These are phyloP conservation scores for Dorcus hopei DNA, from an alignment of 2,888 invertebrate species.

Conservation along the genomic window DNA sequence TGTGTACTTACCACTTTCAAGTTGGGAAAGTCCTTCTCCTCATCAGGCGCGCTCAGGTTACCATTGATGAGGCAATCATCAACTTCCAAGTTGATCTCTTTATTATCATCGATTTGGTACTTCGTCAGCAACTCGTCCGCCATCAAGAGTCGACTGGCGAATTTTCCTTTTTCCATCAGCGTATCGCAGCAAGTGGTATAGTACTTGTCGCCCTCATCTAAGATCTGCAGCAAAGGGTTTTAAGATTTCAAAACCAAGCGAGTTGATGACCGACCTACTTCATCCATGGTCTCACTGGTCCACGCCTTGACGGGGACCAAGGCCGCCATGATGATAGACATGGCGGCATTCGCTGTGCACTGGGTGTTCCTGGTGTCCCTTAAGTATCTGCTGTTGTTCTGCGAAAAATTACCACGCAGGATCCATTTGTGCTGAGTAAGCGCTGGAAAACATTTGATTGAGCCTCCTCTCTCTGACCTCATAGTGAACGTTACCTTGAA, in stretches of 20 bases:
- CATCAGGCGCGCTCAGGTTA: slow-evolving; percentile 13
- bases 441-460: neutral
- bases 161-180: slow-evolving; percentile 33
- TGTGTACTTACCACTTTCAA: slow-evolving; percentile 24
- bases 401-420: slow-evolving; percentile 37
- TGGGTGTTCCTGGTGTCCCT: slow-evolving; percentile 40
- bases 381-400: slow-evolving; percentile 36
- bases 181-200: slow-evolving; percentile 42
- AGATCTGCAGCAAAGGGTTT: slow-evolving; percentile 30
- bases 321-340: slow-evolving; percentile 56
- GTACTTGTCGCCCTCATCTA: slow-evolving; percentile 47
- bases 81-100: slow-evolving; percentile 34
- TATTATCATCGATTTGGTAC: slow-evolving; percentile 39
- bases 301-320: slow-evolving; percentile 57
- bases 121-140: slow-evolving; percentile 43
- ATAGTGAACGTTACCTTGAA: slow-evolving; percentile 34
- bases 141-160: slow-evolving; percentile 36
- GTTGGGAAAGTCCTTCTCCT: slow-evolving; percentile 28
- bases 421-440: slow-evolving; percentile 41
- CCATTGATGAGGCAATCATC: slow-evolving; percentile 45
- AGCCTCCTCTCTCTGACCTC: too few relatives aligned
- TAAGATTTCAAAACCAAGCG: neutral
- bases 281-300: slow-evolving; percentile 47
- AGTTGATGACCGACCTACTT: slow-evolving; percentile 27
- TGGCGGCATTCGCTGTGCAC: slow-evolving; percentile 51